These are phyloP conservation scores for Ormyrus nitidulus DNA, from an alignment of 2,888 invertebrate species.

Conservation along the genomic window DNA sequence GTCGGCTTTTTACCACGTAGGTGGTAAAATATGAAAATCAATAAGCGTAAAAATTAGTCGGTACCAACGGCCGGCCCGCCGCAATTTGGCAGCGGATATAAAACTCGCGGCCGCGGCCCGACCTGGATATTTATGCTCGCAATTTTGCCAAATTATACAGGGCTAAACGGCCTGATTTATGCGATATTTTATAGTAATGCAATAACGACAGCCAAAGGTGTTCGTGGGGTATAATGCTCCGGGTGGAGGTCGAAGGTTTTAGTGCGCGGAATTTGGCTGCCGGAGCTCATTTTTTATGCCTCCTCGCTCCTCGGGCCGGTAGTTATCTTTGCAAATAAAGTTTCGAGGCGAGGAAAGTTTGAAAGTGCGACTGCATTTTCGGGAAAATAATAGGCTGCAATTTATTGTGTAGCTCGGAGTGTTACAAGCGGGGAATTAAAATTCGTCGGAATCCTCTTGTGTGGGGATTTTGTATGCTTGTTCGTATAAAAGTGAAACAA, in stretches of 20 bases:
- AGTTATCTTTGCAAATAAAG: background rate
- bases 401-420: background rate
- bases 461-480: background rate
- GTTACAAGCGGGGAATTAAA: background rate
- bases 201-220: slow-evolving; percentile 59
- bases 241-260: background rate
- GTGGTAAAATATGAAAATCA: slow-evolving; percentile 74
- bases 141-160: slow-evolving; percentile 71
- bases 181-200: slow-evolving; percentile 65
- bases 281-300: background rate
- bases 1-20: slow-evolving; percentile 47
- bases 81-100: slow-evolving; percentile 75
- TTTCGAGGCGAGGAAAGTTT: background rate
- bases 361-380: background rate
- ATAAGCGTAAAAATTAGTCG: slow-evolving; percentile 72
- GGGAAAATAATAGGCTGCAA: background rate
- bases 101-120: slow-evolving; percentile 59
- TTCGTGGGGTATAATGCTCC: slow-evolving; percentile 16
- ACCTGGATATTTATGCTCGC: slow-evolving; percentile 70
- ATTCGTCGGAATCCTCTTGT: background rate
- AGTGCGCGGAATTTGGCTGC: slow-evolving; percentile 17
- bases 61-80: slow-evolving; percentile 54
- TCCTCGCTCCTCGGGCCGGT: background rate
- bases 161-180: slow-evolving; percentile 72
- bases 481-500: slow-evolving; percentile 10